Conservation (phyloP, 2,113 vertebrate genomes). For the Gallinago paraguaiae region DNA sequence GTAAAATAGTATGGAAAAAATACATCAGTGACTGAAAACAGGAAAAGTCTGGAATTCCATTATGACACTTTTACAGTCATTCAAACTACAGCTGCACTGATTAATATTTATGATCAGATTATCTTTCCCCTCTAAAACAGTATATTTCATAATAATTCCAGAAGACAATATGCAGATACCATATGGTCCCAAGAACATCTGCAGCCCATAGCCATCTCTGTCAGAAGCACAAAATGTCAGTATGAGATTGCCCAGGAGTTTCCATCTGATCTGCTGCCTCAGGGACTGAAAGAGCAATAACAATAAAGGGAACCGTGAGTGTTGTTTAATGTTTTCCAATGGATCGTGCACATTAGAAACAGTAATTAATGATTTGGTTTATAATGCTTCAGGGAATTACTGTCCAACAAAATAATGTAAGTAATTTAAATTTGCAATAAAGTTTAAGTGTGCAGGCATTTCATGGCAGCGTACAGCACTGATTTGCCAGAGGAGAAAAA, state of each 20-base stretch:
- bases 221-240: conserved; percentile 12
- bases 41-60: conserved; percentile 11
- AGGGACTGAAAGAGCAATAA: conserved; percentile 44
- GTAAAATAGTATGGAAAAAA: background rate
- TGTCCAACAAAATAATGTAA: conserved; percentile 71
- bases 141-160: background rate
- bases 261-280: conserved; percentile 34
- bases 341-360: conserved; percentile 42
- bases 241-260: conserved; percentile 21
- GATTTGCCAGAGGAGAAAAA: conserved; percentile 54
- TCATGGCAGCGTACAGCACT: conserved; percentile 43
- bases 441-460: conserved; percentile 59
- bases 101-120: conserved; percentile 31
- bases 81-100: background rate
- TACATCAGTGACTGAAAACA: background rate
- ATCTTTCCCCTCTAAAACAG: conserved; percentile 1
- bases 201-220: conserved; percentile 30
- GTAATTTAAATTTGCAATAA: conserved; percentile 74
- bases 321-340: conserved; percentile 69
- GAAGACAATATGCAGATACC: conserved; percentile 40
- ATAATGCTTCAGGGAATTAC: conserved; percentile 68
- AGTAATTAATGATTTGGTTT: conserved; percentile 77
- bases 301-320: conserved; percentile 38
- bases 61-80: background rate
- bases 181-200: conserved; percentile 48